Base-by-base conservation (phyloP, 1,140 invertebrate genomes). In the Apis dorsata region DNA sequence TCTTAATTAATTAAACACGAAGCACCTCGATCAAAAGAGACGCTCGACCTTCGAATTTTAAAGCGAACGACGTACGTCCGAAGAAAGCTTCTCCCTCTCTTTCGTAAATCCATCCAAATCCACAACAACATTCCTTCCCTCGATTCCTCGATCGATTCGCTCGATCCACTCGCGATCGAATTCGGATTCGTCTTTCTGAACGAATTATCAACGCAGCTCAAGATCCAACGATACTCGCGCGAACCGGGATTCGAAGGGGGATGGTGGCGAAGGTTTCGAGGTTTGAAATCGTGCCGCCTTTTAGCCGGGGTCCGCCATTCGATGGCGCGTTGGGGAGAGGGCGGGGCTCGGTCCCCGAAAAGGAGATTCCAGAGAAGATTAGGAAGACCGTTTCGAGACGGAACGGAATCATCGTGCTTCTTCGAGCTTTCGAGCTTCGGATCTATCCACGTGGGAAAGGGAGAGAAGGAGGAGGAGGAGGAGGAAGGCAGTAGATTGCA, bases 341-440 rank as follows among this genome's bases (percentile, higher is more conserved):
- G 10, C 8, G 15, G 49, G 44, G 5, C 12, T 62, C 60, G 55
- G 66, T 83, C 85, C 68, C 53, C 34, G 81, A 81, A 75, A 88
- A 88, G 79, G 86, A 85, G 76, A 88, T 88, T 88, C 87, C 80
- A 81, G 68, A 85, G 84, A 65, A 88, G 86, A 88, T 88, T 88
- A 88, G 79, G 86, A 86, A 88, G 87, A 88, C 77, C 81, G 72
- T 88, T 86, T 84, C 66, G 59, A 68, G 72, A 81, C 81, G 83
- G 34, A 85, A 88, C 80, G 84, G 87, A 88, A 88, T 88, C 86
- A 88, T 88, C 84, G 87, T 88, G 80, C 87, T 88, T 76, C 66
- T 81, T 70, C 75, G 66, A 84, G 81, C 86, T 84, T 65, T 76
- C 70, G 82, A 71, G 78, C 83, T 28, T 28, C 34, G 34, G 34